These are phyloP conservation scores for Chironomus striatipennis DNA, from an alignment of 1,140 invertebrate genomes.

Conservation along the genomic window DNA sequence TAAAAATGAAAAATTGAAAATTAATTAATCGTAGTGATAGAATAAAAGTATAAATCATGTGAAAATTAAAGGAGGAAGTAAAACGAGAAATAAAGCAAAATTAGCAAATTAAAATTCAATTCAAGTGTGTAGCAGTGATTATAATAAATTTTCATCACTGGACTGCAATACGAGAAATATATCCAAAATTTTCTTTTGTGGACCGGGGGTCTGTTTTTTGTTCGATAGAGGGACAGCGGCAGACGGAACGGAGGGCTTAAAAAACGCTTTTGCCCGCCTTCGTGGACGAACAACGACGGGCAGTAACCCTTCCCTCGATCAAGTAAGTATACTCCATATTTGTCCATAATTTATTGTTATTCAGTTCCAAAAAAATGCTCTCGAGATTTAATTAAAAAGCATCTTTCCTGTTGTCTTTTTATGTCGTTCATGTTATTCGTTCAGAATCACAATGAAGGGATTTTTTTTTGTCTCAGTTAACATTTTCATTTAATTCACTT, in stretches of 20 bases:
- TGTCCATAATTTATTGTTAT: too few relatives aligned
- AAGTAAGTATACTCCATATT: background rate
- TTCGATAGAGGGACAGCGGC: background rate
- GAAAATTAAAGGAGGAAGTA: background rate
- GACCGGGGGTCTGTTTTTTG: conserved; percentile 10
- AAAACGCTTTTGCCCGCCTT: background rate
- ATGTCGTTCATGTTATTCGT: too few relatives aligned
- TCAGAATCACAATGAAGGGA: too few relatives aligned
- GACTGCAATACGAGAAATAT: background rate
- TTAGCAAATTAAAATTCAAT: background rate
- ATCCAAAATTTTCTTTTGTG: background rate
- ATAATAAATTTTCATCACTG: background rate
- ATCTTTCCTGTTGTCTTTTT: too few relatives aligned
- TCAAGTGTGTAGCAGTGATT: background rate
- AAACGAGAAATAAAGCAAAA: background rate
- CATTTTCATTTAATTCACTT: too few relatives aligned
- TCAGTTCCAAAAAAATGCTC: too few relatives aligned
- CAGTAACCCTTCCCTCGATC: background rate
- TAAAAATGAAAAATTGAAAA: background rate
- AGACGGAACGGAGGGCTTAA: background rate
- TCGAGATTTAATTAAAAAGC: too few relatives aligned
- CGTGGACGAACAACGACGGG: background rate
- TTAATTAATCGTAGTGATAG: background rate
- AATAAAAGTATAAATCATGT: background rate
- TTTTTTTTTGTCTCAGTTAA: too few relatives aligned